These are phyloP conservation scores for Omphaloscelis lunosa DNA, from an alignment of 2,888 invertebrate genomes.

Conservation along the genomic window DNA sequence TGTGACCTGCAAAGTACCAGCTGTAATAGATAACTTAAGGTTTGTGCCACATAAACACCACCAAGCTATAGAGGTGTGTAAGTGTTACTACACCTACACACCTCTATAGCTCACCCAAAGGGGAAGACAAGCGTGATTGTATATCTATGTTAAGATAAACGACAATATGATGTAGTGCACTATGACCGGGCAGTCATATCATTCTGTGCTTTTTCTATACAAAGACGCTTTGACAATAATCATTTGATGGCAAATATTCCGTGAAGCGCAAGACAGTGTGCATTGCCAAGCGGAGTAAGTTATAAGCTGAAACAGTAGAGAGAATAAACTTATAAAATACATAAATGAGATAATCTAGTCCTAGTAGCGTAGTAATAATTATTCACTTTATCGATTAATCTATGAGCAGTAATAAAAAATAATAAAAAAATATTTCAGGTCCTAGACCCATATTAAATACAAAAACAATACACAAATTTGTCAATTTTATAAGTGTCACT, in stretches of 20 bases:
- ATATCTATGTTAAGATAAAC: not conserved
- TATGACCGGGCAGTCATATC: not conserved
- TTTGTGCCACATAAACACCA: not conserved
- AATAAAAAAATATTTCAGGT: too few relatives aligned
- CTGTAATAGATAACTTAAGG: not conserved
- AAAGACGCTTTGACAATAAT: slow-evolving; percentile 33
- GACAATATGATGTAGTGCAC: slow-evolving; percentile 9
- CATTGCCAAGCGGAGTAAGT: not conserved
- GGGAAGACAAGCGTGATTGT: not conserved
- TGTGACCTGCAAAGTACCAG: not conserved
- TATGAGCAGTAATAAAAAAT: too few relatives aligned
- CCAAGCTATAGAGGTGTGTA: too few relatives aligned
- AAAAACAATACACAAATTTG: too few relatives aligned
- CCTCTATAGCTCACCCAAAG: not conserved
- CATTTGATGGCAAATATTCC: slow-evolving; percentile 43
- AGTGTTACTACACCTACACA: not conserved
- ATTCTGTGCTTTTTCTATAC: slow-evolving; percentile 24
- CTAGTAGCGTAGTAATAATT: not conserved
- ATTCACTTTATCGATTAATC: too few relatives aligned
- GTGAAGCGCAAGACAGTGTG: slow-evolving; percentile 33
- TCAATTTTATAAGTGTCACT: too few relatives aligned
- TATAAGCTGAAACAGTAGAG: not conserved
- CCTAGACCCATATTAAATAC: too few relatives aligned
- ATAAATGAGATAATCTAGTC: not conserved
- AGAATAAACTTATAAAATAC: not conserved